Conservation (phyloP, 2,797 vertebrate species). For the Anguilla anguilla region DNA sequence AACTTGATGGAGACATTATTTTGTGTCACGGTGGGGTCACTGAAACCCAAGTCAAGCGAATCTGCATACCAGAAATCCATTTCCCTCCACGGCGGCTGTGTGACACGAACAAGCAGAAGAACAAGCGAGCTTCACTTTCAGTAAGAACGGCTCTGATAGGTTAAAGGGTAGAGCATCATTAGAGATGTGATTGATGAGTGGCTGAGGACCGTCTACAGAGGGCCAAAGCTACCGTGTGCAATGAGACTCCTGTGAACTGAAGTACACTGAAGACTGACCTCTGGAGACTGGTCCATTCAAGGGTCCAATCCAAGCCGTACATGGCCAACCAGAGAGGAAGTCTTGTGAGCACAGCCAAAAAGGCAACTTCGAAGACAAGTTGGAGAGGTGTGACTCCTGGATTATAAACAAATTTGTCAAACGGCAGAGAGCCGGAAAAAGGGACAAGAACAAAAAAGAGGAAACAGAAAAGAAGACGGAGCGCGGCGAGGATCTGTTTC, state of each 20-base stretch:
- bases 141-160: background rate
- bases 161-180: background rate
- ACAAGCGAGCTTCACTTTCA: background rate
- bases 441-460: constrained; percentile 13
- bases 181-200: background rate
- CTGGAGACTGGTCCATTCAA: background rate
- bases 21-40: constrained; percentile 15
- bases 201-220: background rate
- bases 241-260: background rate
- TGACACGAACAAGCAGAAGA: background rate
- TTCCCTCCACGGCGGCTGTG: constrained; percentile 16
- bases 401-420: background rate
- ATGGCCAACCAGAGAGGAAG: background rate
- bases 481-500: background rate
- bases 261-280: background rate
- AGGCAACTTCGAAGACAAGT: background rate
- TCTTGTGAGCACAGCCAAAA: background rate
- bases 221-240: background rate
- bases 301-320: background rate
- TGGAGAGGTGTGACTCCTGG: background rate
- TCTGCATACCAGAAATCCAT: background rate
- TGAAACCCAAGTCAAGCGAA: background rate
- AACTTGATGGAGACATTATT: constrained; percentile 54
- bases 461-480: background rate
- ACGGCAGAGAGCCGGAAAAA: background rate